Percentiles rank a stretch among this genome's conserved stretches.
phyloP scores from a whole-genome alignment of 2,888 invertebrate genomes.

The Perithous albicinctus region DNA sequence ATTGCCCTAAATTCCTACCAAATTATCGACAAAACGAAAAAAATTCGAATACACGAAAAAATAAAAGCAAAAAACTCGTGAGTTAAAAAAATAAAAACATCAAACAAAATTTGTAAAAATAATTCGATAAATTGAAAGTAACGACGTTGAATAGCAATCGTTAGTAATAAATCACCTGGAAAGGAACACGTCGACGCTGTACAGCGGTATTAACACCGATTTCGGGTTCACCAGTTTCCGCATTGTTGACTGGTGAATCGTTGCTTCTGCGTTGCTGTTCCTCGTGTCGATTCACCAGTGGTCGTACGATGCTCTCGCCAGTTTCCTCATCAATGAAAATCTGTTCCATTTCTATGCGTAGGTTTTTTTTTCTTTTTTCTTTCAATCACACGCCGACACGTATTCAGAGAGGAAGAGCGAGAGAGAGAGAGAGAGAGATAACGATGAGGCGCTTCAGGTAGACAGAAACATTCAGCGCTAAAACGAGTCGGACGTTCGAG shows the following conservation, averaged over 20 bases:
- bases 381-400: background rate
- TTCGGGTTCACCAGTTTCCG: conserved; percentile 81
- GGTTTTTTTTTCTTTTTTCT: no score
- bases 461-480: conserved; percentile 20
- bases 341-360: conserved; percentile 70
- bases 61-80: no score
- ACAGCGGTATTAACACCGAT: conserved; percentile 60
- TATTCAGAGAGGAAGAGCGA: no score
- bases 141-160: background rate
- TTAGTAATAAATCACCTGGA: conserved; percentile 81
- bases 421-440: conserved; percentile 3
- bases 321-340: conserved; percentile 79
- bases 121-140: no score
- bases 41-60: no score
- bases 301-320: conserved; percentile 75
- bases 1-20: no score
- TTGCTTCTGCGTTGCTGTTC: conserved; percentile 23
- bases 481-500: conserved; percentile 31
- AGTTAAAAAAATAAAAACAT: no score
- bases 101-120: no score
- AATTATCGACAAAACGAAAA: no score
- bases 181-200: conserved; percentile 74
- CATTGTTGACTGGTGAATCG: conserved; percentile 73
- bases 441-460: background rate
- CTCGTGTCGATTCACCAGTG: conserved; percentile 15